Evolutionary conservation across 2,797 vertebrate genomes (phyloP).

Genomic region (Acanthurus leucopareius): DNA sequence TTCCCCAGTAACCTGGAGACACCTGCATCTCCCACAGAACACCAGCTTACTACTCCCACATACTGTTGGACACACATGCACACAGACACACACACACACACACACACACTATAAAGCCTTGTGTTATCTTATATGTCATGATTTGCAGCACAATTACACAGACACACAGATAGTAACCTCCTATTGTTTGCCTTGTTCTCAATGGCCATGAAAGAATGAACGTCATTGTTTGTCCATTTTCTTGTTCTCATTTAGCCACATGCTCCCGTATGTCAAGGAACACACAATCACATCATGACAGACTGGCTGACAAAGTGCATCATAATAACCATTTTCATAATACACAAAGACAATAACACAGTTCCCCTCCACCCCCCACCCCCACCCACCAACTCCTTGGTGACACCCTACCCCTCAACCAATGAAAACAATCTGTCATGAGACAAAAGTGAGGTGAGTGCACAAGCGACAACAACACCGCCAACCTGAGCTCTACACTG

Average conservation of each 20-base stretch:
- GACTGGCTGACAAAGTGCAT: slow-evolving; percentile 21
- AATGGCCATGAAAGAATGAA: slow-evolving; percentile 41
- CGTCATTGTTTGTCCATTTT: slow-evolving; percentile 36
- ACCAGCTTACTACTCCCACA: slow-evolving; percentile 53
- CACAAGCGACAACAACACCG: slow-evolving; percentile 68
- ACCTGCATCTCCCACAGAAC: slow-evolving; percentile 62
- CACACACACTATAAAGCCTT: slow-evolving; percentile 14
- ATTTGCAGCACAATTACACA: slow-evolving; percentile 53
- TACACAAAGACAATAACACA: slow-evolving; percentile 11
- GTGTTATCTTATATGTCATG: slow-evolving; percentile 49
- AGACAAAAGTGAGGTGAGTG: slow-evolving; percentile 66
- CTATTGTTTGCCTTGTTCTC: slow-evolving; percentile 53
- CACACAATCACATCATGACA: slow-evolving; percentile 27
- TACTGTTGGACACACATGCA: slow-evolving; percentile 32
- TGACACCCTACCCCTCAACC: slow-evolving; percentile 62
- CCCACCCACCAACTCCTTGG: slow-evolving; percentile 31
- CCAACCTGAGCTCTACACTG: slow-evolving; percentile 73
- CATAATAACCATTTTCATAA: slow-evolving; percentile 25
- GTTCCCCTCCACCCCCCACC: not conserved
- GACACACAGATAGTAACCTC: slow-evolving; percentile 28
- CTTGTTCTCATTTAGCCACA: slow-evolving; percentile 10
- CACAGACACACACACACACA: slow-evolving; percentile 20
- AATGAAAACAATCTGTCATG: slow-evolving; percentile 59
- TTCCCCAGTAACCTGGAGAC: slow-evolving; percentile 85
- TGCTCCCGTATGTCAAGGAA: slow-evolving; percentile 12